A percentile compares a stretch with the other conserved stretches of the same genome.
Evolutionary conservation across 1,140 invertebrate species (phyloP).

Genomic region (Triops cancriformis): DNA sequence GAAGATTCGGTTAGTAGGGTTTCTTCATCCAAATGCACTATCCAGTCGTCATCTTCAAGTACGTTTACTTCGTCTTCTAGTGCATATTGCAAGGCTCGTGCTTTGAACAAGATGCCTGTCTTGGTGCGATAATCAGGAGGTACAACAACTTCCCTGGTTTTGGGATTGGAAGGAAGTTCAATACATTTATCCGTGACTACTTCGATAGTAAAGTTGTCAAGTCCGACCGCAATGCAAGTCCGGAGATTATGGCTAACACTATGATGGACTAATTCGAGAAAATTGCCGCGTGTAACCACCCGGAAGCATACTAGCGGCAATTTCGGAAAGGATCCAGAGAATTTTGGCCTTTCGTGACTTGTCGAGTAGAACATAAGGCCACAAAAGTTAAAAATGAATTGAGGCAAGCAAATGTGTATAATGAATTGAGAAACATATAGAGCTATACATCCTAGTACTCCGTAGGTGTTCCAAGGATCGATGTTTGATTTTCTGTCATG

Average conservation of each 20-base stretch:
- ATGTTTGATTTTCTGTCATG: constrained; percentile 44
- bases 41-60: constrained; percentile 83
- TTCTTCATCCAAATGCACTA: constrained; percentile 96
- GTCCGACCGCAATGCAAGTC: constrained; percentile 74
- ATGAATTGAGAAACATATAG: constrained; percentile 72
- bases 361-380: constrained; percentile 87
- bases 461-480: constrained; percentile 72
- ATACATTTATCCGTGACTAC: constrained; percentile 90
- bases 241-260: constrained; percentile 87
- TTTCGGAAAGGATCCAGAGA: constrained; percentile 61
- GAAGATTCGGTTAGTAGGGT: constrained; percentile 89
- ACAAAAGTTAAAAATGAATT: constrained; percentile 84
- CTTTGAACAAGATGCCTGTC: constrained; percentile 87
- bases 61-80: constrained; percentile 84
- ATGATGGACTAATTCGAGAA: constrained; percentile 77
- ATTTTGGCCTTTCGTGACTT: constrained; percentile 82
- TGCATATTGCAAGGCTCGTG: constrained; percentile 90
- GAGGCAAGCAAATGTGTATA: constrained; percentile 77
- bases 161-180: constrained; percentile 53
- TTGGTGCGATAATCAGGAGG: constrained; percentile 76
- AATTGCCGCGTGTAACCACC: constrained; percentile 91
- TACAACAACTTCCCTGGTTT: constrained; percentile 74
- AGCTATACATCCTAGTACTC: constrained; percentile 56
- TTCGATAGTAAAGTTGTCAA: constrained; percentile 95
- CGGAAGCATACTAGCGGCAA: constrained; percentile 92